Evolutionary conservation across 2,888 invertebrate genomes (phyloP), one percentile per base, ranked within the genome.

Genomic region (Ctenicera cuprea): DNA sequence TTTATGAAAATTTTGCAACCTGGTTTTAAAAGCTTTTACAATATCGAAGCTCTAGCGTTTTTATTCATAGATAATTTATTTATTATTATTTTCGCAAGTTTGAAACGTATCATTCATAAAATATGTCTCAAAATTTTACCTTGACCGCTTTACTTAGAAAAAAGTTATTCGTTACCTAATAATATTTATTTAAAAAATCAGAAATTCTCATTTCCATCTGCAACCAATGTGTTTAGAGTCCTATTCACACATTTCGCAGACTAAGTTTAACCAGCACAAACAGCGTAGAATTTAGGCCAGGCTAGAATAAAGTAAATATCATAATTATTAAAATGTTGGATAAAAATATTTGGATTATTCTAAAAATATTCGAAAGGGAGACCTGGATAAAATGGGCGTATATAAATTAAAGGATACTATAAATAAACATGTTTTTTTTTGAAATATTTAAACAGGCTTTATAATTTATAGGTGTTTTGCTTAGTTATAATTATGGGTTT

Each of bases 281-380:
- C 52, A 26, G 11, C 3, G 26, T n/a, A 43, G 14, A 14, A n/a
- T 2, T 4, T 38, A n/a, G 22, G 22, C 11, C n/a, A 22, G 26
- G 52, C 52, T 22, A 52, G 26, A 3, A 5, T 26, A 52, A 26
- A 26, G 52, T 52, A 52, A 52, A 52, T 52, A 52, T 22, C 52
- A 26, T 52, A 52, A 52, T 52, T 52, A 52, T 52, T 52, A 52
- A 52, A 52, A 22, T 52, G 26, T 12, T 22, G 26, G 12, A 12
- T 52, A 52, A 52, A 52, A 52, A 11, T 52, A 26, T 52, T 52
- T 52, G 26, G 52, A 26, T 52, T 52, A 4, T 22, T 2, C 52
- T 52, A 52, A 52, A 52, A 52, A 52, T 52, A 52, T 52, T 48
- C 9, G 26, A 43, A 43, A 12, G 26, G 12, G n/a, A 26, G 9